phyloP scores from a whole-genome alignment of 2,888 invertebrate species.

The Lycaena phlaeas region DNA sequence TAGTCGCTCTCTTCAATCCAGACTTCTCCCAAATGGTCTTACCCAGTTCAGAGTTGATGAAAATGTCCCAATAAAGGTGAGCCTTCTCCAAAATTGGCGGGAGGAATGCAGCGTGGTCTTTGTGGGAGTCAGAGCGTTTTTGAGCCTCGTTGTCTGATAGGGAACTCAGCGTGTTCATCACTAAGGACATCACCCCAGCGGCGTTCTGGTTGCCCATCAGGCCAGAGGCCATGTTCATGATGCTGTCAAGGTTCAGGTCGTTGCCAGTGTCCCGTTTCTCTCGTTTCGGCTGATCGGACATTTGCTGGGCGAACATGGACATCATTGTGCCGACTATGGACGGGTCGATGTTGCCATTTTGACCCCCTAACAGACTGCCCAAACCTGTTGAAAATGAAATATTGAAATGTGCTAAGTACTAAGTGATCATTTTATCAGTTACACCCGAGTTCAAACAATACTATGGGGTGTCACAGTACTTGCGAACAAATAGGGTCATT shows the following conservation, averaged over 20 bases:
- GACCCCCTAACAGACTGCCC: constrained; percentile 70
- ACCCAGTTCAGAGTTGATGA: constrained; percentile 84
- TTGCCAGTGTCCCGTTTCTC: constrained; percentile 38
- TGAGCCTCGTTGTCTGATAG: constrained; percentile 75
- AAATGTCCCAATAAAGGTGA: constrained; percentile 85
- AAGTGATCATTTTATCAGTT: too few species aligned
- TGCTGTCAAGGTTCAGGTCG: constrained; percentile 65
- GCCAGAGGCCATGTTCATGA: constrained; percentile 69
- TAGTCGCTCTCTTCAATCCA: constrained; percentile 79
- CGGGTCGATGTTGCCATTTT: constrained; percentile 73
- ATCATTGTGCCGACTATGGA: constrained; percentile 64
- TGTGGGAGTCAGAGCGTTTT: constrained; percentile 75
- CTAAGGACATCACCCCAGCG: constrained; percentile 74
- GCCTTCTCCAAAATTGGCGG: constrained; percentile 76
- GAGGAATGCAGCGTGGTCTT: constrained; percentile 79
- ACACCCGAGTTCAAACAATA: too few species aligned
- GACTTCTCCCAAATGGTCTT: constrained; percentile 81
- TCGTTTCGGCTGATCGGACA: constrained; percentile 31
- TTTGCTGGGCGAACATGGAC: constrained; percentile 58
- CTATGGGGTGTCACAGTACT: too few species aligned
- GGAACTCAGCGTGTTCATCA: constrained; percentile 77
- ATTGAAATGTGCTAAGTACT: too few species aligned
- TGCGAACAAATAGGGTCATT: too few species aligned
- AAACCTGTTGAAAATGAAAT: too few species aligned
- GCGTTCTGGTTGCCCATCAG: constrained; percentile 59